A percentile compares a stretch with the other conserved stretches of the same genome.
Conservation (phyloP, 2,113 vertebrate species). For the Osmerus eperlanus region DNA sequence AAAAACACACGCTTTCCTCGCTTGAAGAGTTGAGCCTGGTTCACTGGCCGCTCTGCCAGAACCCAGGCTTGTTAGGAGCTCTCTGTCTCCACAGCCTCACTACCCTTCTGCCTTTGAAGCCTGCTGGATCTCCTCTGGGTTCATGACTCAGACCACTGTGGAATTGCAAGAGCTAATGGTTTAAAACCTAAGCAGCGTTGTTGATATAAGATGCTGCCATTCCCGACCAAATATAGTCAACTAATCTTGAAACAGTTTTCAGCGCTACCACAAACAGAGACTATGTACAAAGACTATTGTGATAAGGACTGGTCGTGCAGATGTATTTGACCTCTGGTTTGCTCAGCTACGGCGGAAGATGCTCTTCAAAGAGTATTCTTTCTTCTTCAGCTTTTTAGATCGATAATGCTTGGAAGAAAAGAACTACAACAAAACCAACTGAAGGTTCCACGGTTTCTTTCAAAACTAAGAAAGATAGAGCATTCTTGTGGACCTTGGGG, state of each 20-base stretch:
- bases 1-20: conserved; percentile 21
- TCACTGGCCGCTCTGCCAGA: background rate
- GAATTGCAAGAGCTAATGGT: background rate
- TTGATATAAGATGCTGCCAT: background rate
- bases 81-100: conserved; percentile 8
- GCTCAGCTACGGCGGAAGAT: no score
- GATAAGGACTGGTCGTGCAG: no score
- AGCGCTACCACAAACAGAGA: background rate
- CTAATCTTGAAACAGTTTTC: background rate
- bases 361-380: no score
- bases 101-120: conserved; percentile 37
- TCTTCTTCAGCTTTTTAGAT: no score
- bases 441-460: no score
- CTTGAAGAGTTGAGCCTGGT: conserved; percentile 33
- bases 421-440: no score
- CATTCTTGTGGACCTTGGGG: background rate
- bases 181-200: background rate
- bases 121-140: conserved; percentile 34
- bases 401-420: no score
- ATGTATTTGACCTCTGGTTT: no score
- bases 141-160: conserved; percentile 6
- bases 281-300: no score
- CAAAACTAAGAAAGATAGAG: background rate
- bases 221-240: background rate
- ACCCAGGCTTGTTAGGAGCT: conserved; percentile 29